Evolutionary conservation across 1,140 invertebrate genomes (phyloP), one percentile per base, ranked within the genome.

Genomic region (Panonychus citri): DNA sequence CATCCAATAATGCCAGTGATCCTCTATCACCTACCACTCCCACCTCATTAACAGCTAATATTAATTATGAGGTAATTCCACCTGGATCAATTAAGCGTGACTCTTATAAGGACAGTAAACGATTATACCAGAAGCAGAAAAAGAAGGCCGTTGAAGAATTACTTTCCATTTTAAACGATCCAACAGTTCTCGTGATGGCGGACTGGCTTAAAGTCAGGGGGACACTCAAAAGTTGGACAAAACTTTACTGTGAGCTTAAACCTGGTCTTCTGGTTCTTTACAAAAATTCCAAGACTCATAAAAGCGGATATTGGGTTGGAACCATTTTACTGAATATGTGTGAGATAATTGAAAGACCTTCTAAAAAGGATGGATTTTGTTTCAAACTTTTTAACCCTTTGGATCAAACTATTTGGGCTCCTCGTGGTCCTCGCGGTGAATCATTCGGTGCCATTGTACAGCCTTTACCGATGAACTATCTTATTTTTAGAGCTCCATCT

Each of bases 321-420:
- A 93, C 89, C 1, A 80, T 94, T 1, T 70, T 94, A 37, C 71
- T 95, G 40, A 89, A 84, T 59, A 84, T 84, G 10, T 93, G n/a
- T n/a, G 83, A 91, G 73, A 79, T 93, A 19, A 91, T 95, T 56
- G 87, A 94, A 67, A 70, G 89, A 34, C 88, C 89, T 1, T 90
- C 85, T 62, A 94, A 94, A 69, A n/a, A 93, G 71, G 86, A 93
- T 76, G 89, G 89, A 12, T 94, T 94, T 74, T 95, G 89, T 67
- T 94, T 95, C 71, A 95, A 95, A 71, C 70, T 95, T 1, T 93
- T 88, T 71, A 85, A 93, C 73, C 88, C 88, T 5, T 68, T 94
- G 42, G 88, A 93, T 65, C 85, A 91, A 69, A 87, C 83, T 34
- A 91, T 94, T 66, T 94, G 89, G 88, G 85, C 86, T 21, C 84